Conservation (phyloP, 2,113 vertebrate genomes). For the Pteruthius melanotis region DNA sequence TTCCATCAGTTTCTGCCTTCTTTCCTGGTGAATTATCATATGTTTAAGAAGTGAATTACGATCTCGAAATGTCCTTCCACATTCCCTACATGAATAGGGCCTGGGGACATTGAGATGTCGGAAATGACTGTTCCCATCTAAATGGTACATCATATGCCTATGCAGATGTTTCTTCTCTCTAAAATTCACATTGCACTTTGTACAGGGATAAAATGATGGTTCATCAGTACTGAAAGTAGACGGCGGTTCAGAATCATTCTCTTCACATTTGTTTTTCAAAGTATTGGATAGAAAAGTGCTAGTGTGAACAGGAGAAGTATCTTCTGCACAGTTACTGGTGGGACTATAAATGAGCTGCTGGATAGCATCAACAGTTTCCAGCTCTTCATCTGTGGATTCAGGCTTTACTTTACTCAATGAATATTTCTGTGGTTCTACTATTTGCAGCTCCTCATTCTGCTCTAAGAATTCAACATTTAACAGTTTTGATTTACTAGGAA, state of each 20-base stretch:
- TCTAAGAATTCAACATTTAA: constrained; percentile 74
- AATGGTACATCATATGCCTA: constrained; percentile 97
- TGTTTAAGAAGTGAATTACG: constrained; percentile 88
- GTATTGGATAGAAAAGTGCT: constrained; percentile 76
- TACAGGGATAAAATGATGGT: constrained; percentile 88
- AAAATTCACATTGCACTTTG: constrained; percentile 93
- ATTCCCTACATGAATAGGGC: constrained; percentile 90
- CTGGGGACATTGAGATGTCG: constrained; percentile 84
- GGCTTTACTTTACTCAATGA: constrained; percentile 77
- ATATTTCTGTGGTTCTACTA: constrained; percentile 73
- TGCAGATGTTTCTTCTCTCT: constrained; percentile 92
- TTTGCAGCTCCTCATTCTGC: constrained; percentile 77
- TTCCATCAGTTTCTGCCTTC: constrained; percentile 85
- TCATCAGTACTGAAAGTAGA: constrained; percentile 84
- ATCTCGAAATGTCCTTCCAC: constrained; percentile 92
- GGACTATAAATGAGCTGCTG: constrained; percentile 81
- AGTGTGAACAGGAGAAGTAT: constrained; percentile 80
- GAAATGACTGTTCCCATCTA: constrained; percentile 91
- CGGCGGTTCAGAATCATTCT: constrained; percentile 78
- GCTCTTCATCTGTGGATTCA: constrained; percentile 77
- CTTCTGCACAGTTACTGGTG: constrained; percentile 78
- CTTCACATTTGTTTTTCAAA: constrained; percentile 81
- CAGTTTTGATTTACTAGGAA: constrained; percentile 75
- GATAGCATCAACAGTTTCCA: constrained; percentile 77
- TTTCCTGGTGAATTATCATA: constrained; percentile 93